Evolutionary conservation across 2,888 invertebrate species (phyloP).

Genomic region (Macrophya annulata): DNA sequence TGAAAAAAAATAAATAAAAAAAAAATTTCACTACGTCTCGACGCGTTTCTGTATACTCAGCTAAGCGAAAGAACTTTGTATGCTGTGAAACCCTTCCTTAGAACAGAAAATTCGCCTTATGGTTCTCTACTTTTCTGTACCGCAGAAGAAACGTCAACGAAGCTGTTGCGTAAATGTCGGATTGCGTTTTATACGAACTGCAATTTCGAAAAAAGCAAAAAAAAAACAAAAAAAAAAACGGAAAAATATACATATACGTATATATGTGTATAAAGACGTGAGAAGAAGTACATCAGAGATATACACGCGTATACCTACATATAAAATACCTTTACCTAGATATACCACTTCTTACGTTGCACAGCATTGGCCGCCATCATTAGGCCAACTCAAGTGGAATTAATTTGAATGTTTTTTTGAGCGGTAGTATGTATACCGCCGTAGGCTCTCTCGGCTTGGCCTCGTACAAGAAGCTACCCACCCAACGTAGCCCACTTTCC

Average conservation of each 20-base stretch:
- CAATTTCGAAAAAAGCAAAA: background rate
- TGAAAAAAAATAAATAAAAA: background rate
- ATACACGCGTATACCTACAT: background rate
- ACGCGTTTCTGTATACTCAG: slow-evolving; percentile 25
- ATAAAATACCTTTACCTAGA: background rate
- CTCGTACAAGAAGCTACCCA: slow-evolving; percentile 58
- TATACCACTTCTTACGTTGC: slow-evolving; percentile 58
- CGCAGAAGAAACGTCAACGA: background rate
- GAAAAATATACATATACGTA: background rate
- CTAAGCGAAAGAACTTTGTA: slow-evolving; percentile 9
- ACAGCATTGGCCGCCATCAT: slow-evolving; percentile 77
- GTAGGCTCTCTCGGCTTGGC: slow-evolving; percentile 68
- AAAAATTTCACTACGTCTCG: slow-evolving; percentile 1
- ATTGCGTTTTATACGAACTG: background rate
- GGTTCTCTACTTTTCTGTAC: background rate
- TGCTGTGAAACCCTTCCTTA: background rate
- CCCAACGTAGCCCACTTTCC: slow-evolving; percentile 62
- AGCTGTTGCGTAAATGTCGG: background rate
- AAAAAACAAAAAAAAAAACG: background rate
- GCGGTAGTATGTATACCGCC: slow-evolving; percentile 64
- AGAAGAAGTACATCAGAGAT: background rate
- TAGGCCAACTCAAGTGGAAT: slow-evolving; percentile 74
- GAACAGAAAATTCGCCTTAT: background rate
- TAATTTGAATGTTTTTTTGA: slow-evolving; percentile 78
- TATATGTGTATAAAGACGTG: background rate